phyloP scores from a whole-genome alignment of 2,888 invertebrate species.

The Caenorhabditis becei region DNA sequence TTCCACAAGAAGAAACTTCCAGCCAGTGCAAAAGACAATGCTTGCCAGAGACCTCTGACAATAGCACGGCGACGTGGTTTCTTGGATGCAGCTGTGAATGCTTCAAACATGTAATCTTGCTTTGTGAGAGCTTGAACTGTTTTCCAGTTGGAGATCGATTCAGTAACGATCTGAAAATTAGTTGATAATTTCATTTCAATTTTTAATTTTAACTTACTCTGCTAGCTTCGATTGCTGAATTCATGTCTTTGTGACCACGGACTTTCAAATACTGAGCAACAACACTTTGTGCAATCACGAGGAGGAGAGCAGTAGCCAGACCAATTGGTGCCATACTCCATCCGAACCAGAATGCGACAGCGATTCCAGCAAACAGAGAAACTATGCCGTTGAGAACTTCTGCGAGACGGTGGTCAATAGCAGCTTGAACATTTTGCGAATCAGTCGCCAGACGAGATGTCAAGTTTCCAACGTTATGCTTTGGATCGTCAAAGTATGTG shows the following conservation, averaged over 20 bases:
- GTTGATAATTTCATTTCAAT: too few relatives aligned
- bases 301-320: conserved; percentile 69
- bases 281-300: conserved; percentile 64
- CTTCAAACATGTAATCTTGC: conserved; percentile 81
- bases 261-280: conserved; percentile 75
- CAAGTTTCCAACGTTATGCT: conserved; percentile 82
- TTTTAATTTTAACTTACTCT: too few relatives aligned
- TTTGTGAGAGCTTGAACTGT: conserved; percentile 83
- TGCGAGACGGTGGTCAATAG: conserved; percentile 76
- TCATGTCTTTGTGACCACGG: conserved; percentile 72
- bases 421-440: conserved; percentile 83
- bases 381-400: conserved; percentile 74
- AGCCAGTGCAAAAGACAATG: conserved; percentile 69
- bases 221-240: conserved; percentile 73
- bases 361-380: conserved; percentile 73
- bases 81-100: conserved; percentile 64
- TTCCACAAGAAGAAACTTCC: conserved; percentile 74
- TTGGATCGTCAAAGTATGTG: conserved; percentile 83
- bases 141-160: conserved; percentile 82
- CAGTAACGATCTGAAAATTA: conserved; percentile 81
- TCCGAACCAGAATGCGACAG: conserved; percentile 77
- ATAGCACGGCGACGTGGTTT: conserved; percentile 71
- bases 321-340: conserved; percentile 79
- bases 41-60: conserved; percentile 71
- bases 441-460: conserved; percentile 83